Base-by-base conservation (phyloP, 2,113 vertebrate genomes). In the Trichechus manatus region DNA sequence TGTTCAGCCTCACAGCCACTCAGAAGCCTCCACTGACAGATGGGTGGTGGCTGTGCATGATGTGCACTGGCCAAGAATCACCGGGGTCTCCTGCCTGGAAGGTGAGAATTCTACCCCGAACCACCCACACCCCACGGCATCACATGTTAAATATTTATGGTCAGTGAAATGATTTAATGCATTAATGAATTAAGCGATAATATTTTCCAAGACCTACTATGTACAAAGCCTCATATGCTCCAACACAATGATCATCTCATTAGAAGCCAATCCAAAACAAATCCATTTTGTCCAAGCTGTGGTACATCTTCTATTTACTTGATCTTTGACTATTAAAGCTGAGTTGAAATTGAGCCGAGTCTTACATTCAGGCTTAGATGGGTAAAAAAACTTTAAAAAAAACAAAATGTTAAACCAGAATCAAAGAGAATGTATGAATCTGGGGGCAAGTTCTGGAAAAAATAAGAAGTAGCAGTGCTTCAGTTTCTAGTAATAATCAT, bases 371-470 rank as follows among this genome's bases (percentile, higher is more conserved):
- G 44, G 42, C 17, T 92, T 23, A 80, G n/a, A 86, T 84, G 70
- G 66, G 64, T 44, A 39, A 87, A 87, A 22, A 22, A 36, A 36
- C 47, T 64, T 88, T 56, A 47, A 47, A 91, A 90, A 92, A 86
- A 56, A 25, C n/a, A 83, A 94, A 91, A 70, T 59, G 79, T 29
- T 72, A 87, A 96, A 63, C 27, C 19, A 90, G 59, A 92, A 84
- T 83, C 42, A 20, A 87, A 75, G 42, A 77, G 3, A 61, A 83
- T 29, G 7, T 80, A 53, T 2, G 19, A 80, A 74, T 22, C 27
- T 87, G 47, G 86, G 7, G 39, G 23, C 27, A 72, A 27, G 44
- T 89, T 89, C 77, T 74, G 61, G 89, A 42, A 78, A 88, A 95
- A 93, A 61, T n/a, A 61, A 23, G 42, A 95, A 84, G 17, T 77